Evolutionary conservation across 2,888 invertebrate genomes (phyloP).

Genomic region (Polydrusus tereticollis): DNA sequence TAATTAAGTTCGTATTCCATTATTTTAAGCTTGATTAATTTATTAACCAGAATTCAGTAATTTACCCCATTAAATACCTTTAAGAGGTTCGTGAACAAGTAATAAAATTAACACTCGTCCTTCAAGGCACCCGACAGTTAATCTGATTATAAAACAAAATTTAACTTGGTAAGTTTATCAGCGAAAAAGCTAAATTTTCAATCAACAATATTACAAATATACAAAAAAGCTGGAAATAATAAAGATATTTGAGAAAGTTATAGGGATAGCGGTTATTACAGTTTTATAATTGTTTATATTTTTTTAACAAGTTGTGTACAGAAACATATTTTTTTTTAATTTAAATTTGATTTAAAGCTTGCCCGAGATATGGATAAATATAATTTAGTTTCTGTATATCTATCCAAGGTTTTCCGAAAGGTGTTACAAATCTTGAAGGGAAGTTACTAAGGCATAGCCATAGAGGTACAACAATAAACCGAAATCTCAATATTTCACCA

Average conservation of each 20-base stretch:
- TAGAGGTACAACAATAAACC: no score
- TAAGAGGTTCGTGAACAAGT: conserved; percentile 10
- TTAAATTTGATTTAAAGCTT: no score
- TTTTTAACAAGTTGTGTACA: no score
- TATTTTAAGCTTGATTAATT: conserved; percentile 6
- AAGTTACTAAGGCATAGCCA: no score
- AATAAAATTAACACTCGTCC: conserved; percentile 6
- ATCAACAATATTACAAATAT: not conserved
- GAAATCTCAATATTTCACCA: no score
- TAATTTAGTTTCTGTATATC: no score
- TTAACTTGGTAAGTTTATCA: not conserved
- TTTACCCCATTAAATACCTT: conserved; percentile 5
- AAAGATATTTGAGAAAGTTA: not conserved
- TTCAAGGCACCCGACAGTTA: not conserved
- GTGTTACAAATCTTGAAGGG: no score
- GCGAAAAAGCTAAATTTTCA: not conserved
- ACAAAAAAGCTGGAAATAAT: not conserved
- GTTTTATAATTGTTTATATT: no score
- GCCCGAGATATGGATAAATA: no score
- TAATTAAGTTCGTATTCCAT: not conserved
- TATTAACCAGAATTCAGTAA: not conserved
- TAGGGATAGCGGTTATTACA: not conserved
- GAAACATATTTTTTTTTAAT: no score
- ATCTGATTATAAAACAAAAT: not conserved
- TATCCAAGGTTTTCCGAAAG: no score